Base-by-base conservation (phyloP, 1,140 invertebrate species). In the Pogonomyrmex californicus region DNA sequence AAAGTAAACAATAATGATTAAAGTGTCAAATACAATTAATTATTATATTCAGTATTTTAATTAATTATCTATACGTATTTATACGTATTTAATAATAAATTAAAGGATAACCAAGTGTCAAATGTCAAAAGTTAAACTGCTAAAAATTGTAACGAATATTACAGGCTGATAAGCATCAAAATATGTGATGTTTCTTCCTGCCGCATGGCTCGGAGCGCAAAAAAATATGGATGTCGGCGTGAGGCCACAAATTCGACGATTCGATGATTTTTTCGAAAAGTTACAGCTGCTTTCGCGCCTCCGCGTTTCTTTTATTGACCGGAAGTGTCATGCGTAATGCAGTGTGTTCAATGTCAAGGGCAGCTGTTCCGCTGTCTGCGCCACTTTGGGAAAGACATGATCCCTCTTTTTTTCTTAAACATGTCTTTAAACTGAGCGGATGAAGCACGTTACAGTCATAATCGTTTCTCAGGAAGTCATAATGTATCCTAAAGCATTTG, bases 281-380 rank as follows among this genome's bases (percentile, higher is more conserved):
- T 81, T 86, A 78, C 89, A 90, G 88, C 89, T 90, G 89, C 65
- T 47, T 68, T 79, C 66, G 60, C 88, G 85, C 81, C 88, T 90
- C 23, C 14, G 49, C 47, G 71, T 41, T 63, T 51, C 78, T 87
- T 58, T 85, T 51, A 85, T 62, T 90, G 88, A 90, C 88, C 89
- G 89, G 89, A 90, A 90, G 65, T 62, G 51, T 86, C 58, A 62
- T n/a, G 66, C 88, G 44, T 71, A 86, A 78, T 86, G 78, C 88
- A 77, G 89, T 90, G 71, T 90, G 89, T 90, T 90, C 88, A 86
- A 44, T 90, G 88, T 90, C 89, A 90, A 90, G 88, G 88, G 81
- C 89, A 90, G 89, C 89, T 90, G 89, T 86, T 89, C 81, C 49
- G 33, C 65, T 60, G 71, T 81, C 83, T 79, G 51, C 73, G 33